Conservation (phyloP, 1,140 invertebrate species). For the Himalopsyche phryganea region DNA sequence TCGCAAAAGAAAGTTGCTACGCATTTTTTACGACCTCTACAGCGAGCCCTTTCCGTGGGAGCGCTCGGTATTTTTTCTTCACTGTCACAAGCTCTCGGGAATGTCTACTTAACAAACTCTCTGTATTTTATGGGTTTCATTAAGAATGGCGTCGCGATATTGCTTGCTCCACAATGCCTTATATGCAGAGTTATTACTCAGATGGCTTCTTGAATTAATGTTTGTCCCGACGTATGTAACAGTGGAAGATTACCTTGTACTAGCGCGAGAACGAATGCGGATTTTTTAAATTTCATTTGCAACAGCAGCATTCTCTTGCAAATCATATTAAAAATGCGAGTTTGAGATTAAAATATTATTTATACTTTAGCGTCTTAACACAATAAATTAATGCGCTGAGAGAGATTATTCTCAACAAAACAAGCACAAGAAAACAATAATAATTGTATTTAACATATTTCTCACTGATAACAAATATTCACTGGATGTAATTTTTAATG, state of each 20-base stretch:
- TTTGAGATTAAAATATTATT: no score
- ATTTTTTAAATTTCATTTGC: constrained; percentile 23
- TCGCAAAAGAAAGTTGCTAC: constrained; percentile 14
- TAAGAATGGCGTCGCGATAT: constrained; percentile 35
- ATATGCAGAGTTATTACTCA: constrained; percentile 34
- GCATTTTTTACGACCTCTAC: constrained; percentile 11
- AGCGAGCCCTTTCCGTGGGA: constrained; percentile 1
- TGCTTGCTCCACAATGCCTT: constrained; percentile 32
- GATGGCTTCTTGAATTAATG: constrained; percentile 34
- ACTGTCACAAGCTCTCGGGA: constrained; percentile 28
- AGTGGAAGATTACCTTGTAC: constrained; percentile 22
- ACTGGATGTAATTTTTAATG: no score
- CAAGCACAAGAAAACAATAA: no score
- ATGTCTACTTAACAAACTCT: constrained; percentile 36
- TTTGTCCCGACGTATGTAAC: constrained; percentile 25
- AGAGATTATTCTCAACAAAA: no score
- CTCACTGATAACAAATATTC: no score
- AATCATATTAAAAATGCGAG: background rate
- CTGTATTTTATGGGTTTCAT: constrained; percentile 36
- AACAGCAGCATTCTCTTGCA: no score
- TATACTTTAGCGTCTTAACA: background rate
- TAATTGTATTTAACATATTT: no score
- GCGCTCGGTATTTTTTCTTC: constrained; percentile 16
- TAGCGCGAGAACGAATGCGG: constrained; percentile 22
- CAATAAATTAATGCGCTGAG: no score